Base-by-base conservation (phyloP, 2,113 vertebrate species). In the Syngnathus scovelli region DNA sequence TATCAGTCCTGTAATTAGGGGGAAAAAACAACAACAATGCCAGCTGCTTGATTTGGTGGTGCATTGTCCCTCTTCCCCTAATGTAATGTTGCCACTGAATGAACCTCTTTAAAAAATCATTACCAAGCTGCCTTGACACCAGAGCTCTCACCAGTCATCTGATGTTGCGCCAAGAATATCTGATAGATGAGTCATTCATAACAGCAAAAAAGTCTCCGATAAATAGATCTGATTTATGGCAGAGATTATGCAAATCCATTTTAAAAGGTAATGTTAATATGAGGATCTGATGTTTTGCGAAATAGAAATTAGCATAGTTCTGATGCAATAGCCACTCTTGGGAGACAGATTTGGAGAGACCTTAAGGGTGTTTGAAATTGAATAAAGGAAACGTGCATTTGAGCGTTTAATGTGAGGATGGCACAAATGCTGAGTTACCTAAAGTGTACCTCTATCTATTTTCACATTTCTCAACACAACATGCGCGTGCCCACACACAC, bases 381-480 rank as follows among this genome's bases (percentile, higher is more conserved):
- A 59, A 46, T n/a, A 41, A 37, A 67, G 64, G 8, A 41, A 61
- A 49, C 39, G 61, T 64, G 67, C 55, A 63, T 37, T 80, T 55
- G 46, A 78, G 77, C 43, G 44, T 51, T 72, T 75, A 84, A 80
- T 81, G 75, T 75, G 70, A 80, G 76, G 70, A 74, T 23, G 68
- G 76, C 71, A 76, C 61, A 72, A 74, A 55, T 68, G 62, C 63
- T 56, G 72, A 37, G 55, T 27, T 58, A 68, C 61, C 41, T 48
- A 43, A 72, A 64, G 39, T 46, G 55, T 55, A 48, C 15, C 39
- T 48, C 48, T 19, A 39, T 44, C 12, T 3, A 33, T 33, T 33
- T 3, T 33, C 3, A 33, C 3, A 33, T 33, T 33, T 33, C 27
- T 33, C 27, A 33, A 33, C 27, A 33, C 27, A 33, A 33, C 27